Evolutionary conservation across 2,113 vertebrate species (phyloP).

Genomic region (Nanorana parkeri): DNA sequence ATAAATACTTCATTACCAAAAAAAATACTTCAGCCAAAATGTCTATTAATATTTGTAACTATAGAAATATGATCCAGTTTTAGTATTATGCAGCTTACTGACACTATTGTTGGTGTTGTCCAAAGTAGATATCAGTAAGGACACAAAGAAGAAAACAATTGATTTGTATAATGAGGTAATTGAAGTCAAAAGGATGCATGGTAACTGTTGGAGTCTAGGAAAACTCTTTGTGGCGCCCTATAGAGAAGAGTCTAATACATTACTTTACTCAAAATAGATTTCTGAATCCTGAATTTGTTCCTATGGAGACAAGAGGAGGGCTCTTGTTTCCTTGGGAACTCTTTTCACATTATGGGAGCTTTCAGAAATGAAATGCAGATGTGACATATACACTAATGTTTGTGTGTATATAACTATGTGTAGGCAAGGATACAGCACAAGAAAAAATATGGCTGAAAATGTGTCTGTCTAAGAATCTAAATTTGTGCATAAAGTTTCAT

Average conservation of each 20-base stretch:
- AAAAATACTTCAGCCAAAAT: background rate
- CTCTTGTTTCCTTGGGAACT: slow-evolving; percentile 50
- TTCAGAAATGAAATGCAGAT: background rate
- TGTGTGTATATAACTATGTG: too few species aligned
- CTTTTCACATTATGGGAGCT: background rate
- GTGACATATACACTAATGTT: too few species aligned
- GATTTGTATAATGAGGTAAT: slow-evolving; percentile 62
- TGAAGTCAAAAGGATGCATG: background rate
- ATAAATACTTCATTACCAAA: too few species aligned
- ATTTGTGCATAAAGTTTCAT: too few species aligned
- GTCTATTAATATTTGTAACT: background rate
- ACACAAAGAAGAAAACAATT: slow-evolving; percentile 54
- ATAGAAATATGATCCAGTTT: background rate
- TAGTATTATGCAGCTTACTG: slow-evolving; percentile 9
- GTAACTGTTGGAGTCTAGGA: slow-evolving; percentile 23
- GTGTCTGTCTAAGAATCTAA: too few species aligned
- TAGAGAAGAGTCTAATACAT: slow-evolving; percentile 12
- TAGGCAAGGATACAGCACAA: too few species aligned
- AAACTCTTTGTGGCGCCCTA: slow-evolving; percentile 9
- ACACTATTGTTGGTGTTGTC: background rate
- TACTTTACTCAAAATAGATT: slow-evolving; percentile 40
- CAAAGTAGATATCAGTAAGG: slow-evolving; percentile 53
- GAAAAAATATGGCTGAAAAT: too few species aligned
- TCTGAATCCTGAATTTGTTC: slow-evolving; percentile 31
- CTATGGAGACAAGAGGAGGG: background rate